These are phyloP conservation scores for Pyrrhosoma nymphula DNA, from an alignment of 2,888 invertebrate species.

Conservation along the genomic window DNA sequence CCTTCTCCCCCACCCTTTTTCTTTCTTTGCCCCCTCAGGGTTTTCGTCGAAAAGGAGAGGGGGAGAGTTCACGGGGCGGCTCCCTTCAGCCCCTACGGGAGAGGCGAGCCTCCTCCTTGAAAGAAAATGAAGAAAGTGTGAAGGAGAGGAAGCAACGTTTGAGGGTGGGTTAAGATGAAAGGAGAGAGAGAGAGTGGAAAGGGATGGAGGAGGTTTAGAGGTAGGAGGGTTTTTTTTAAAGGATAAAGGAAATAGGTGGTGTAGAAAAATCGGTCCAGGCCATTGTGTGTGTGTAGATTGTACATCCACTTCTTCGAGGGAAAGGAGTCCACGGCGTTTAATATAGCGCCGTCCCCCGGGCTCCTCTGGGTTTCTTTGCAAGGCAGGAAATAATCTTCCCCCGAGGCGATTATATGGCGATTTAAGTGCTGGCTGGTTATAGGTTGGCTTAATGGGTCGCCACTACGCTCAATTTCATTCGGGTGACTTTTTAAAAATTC, in stretches of 20 bases:
- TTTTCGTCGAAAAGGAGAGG: neutral
- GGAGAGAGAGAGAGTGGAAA: neutral
- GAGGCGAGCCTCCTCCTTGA: neutral
- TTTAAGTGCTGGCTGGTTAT: neutral
- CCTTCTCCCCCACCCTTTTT: neutral
- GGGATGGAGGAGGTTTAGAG: neutral
- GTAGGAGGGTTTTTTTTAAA: neutral
- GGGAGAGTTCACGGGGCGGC: neutral
- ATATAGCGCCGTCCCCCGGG: neutral
- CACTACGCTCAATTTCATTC: neutral
- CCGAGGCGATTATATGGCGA: neutral
- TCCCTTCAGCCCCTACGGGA: neutral
- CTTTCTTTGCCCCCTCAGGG: neutral
- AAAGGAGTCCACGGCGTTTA: neutral
- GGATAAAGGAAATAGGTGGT: neutral
- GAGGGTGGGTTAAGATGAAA: neutral
- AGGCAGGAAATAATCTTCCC: neutral
- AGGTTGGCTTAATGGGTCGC: neutral
- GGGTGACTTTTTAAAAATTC: neutral
- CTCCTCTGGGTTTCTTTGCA: neutral
- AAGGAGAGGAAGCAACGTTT: neutral
- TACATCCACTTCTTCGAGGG: neutral
- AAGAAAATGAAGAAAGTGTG: neutral
- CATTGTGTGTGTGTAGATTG: neutral
- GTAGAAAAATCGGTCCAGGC: neutral